Percentiles rank a stretch among this genome's conserved stretches.
These are phyloP conservation scores for Peromyscus melanophrys DNA, from an alignment of 2,797 vertebrate species.

Conservation along the genomic window DNA sequence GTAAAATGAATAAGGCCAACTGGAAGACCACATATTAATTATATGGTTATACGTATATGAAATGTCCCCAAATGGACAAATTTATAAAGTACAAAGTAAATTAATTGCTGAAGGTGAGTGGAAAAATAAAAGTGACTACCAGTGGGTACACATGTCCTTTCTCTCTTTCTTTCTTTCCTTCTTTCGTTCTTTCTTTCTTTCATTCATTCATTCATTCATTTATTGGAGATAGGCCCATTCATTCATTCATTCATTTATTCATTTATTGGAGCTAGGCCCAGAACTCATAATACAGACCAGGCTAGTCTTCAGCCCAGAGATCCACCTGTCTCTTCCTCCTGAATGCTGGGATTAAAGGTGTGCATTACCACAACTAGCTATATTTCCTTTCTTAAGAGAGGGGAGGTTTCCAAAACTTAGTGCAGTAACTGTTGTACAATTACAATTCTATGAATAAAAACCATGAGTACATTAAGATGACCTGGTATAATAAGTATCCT, in stretches of 20 bases:
- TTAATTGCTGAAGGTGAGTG: not conserved
- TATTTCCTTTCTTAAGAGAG: not conserved
- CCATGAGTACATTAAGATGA: not conserved
- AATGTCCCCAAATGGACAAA: constrained; percentile 2
- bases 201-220: not conserved
- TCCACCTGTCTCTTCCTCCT: not conserved
- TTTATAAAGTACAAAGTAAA: constrained; percentile 27
- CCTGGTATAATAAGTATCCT: not conserved
- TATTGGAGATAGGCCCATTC: not conserved
- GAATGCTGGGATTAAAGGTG: not conserved
- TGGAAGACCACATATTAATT: not conserved
- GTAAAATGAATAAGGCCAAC: constrained; percentile 35
- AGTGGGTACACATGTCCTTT: not conserved
- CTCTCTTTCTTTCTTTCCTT: not conserved
- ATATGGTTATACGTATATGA: not conserved
- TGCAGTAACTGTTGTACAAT: not conserved
- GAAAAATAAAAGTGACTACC: not conserved
- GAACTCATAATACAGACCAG: not conserved
- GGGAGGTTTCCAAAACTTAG: not conserved
- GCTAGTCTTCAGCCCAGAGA: not conserved
- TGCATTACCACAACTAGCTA: not conserved
- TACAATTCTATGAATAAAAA: constrained; percentile 31
- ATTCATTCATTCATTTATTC: not conserved
- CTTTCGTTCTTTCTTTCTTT: too few relatives aligned
- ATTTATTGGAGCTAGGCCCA: not conserved